Evolutionary conservation across 2,113 vertebrate genomes (phyloP), one percentile per base, ranked within the genome.

Genomic region (Larimichthys polyactis): DNA sequence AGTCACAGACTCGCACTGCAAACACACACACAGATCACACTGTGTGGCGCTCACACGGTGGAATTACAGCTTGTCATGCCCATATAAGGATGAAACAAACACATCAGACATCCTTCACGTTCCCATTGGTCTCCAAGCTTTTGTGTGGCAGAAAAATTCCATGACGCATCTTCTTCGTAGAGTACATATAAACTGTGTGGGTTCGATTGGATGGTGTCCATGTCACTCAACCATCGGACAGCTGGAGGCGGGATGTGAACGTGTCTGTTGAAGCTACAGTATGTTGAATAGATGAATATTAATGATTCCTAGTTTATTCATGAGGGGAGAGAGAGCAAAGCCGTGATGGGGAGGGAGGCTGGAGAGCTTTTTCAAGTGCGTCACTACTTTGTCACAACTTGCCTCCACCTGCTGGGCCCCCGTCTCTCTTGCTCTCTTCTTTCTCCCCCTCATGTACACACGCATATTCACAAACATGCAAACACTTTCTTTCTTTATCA

Each of bases 31-130:
- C 58, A 73, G 7, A 40, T 55, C 44, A 2, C 79, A 71, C 36
- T 60, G 32, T 64, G 60, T 73, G 60, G 48, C 81, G 63, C 82
- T 71, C 19, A 20, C 69, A 60, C 51, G 1, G 54, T 49, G 59
- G 69, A 78, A 32, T 81, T 67, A 70, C 71, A 82, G 83, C 78
- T 73, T 87, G 66, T 57, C 67, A 79, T 93, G 92, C 22, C 92
- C 89, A 93, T 91, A 91, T 93, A 92, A 91, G 92, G 91, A 88
- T 84, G 75, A 77, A 86, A 89, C 74, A 46, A 67, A 64, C 32
- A 60, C 89, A 89, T 69, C 71, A 51, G 70, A 81, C 67, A 86
- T 88, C 71, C 74, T 63, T 75, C 81, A 73, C 68, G 2, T 83
- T 88, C 76, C 67, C 60, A 93, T 91, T 88, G 87, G 89, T 87